Percentiles rank a stretch among this genome's conserved stretches.
phyloP scores from a whole-genome alignment of 2,888 invertebrate species.

The Drosophila longiperda region DNA sequence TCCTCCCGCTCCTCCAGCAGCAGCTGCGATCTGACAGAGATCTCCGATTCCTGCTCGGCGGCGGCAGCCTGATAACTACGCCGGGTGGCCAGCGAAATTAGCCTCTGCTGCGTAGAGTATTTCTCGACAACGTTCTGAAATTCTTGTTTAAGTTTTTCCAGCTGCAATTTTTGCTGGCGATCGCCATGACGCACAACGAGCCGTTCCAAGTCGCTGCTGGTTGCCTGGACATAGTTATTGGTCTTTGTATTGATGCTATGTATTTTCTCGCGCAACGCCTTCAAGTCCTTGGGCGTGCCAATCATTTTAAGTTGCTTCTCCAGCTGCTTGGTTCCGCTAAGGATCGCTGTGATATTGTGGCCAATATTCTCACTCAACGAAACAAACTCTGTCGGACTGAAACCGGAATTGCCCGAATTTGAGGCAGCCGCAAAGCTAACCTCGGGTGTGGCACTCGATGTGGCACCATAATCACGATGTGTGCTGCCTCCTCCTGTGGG shows the following conservation, averaged over 20 bases:
- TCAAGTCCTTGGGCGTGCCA: constrained; percentile 91
- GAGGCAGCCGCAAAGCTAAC: constrained; percentile 87
- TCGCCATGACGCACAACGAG: constrained; percentile 90
- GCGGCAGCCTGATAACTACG: constrained; percentile 77
- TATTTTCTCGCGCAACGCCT: constrained; percentile 88
- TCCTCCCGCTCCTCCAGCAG: constrained; percentile 82
- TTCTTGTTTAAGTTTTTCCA: constrained; percentile 92
- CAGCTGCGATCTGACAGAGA: constrained; percentile 77
- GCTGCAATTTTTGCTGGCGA: constrained; percentile 92
- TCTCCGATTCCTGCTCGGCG: constrained; percentile 83
- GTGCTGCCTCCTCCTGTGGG: constrained; percentile 50
- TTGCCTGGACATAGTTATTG: constrained; percentile 90
- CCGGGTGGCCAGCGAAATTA: constrained; percentile 89
- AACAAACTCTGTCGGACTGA: constrained; percentile 91
- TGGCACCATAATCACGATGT: constrained; percentile 83
- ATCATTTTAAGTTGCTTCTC: constrained; percentile 91
- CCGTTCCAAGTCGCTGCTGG: constrained; percentile 90
- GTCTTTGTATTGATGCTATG: constrained; percentile 91
- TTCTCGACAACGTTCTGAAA: constrained; percentile 92
- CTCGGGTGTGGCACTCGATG: constrained; percentile 86
- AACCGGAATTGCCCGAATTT: constrained; percentile 85
- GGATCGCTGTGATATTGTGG: constrained; percentile 92
- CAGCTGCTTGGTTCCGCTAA: constrained; percentile 89
- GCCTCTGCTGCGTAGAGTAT: constrained; percentile 92
- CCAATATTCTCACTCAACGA: constrained; percentile 92